Conservation (phyloP, 2,888 invertebrate species). For the Caenorhabditis imperialis region DNA sequence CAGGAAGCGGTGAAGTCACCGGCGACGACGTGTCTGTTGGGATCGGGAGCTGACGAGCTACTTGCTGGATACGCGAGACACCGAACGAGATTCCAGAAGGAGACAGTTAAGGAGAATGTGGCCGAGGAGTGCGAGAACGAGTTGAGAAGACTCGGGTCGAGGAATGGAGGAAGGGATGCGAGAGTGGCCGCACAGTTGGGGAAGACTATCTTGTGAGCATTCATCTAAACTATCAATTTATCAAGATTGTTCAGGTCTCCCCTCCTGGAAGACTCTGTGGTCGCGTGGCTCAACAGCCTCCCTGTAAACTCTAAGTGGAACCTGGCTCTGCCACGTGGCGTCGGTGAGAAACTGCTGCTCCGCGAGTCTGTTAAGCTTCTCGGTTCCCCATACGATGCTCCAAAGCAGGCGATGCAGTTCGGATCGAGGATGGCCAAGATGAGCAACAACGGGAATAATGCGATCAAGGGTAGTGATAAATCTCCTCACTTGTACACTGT, state of each 20-base stretch:
- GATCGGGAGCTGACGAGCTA: conserved; percentile 97
- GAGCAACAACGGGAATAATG: conserved; percentile 80
- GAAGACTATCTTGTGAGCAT: conserved; percentile 52
- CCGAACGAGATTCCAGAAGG: conserved; percentile 82
- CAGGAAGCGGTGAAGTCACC: conserved; percentile 22
- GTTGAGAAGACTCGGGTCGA: conserved; percentile 87
- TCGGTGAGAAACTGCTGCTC: conserved; percentile 84
- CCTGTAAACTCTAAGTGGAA: conserved; percentile 80
- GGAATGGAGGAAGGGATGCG: conserved; percentile 96
- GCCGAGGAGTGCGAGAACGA: conserved; percentile 84
- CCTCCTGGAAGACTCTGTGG: conserved; percentile 82
- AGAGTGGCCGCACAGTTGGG: conserved; percentile 90
- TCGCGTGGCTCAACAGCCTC: conserved; percentile 80
- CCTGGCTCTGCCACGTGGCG: conserved; percentile 80
- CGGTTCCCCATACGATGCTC: conserved; percentile 81
- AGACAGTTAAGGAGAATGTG: conserved; percentile 30
- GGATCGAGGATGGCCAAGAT: conserved; percentile 90
- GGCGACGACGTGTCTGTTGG: conserved; percentile 83
- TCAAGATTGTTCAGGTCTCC: conserved; percentile 83
- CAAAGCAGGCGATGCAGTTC: conserved; percentile 96
- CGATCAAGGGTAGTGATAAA: conserved; percentile 51
- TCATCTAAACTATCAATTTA: too few species aligned
- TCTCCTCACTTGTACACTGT: conserved; percentile 24
- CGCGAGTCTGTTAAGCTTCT: conserved; percentile 54
- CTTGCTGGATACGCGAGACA: conserved; percentile 95